Percentiles rank a stretch among this genome's conserved stretches.
phyloP scores from a whole-genome alignment of 2,113 vertebrate genomes.

The Oryctolagus cuniculus region mOryCun1.1 NC_091435.1:2673501-2674000 shows the following conservation, averaged over 20 bases:
- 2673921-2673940: too few species aligned
- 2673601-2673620: background rate
- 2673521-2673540: too few species aligned
- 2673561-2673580: too few species aligned
- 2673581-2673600: background rate
- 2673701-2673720: background rate
- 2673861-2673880: background rate
- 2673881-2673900: rapidly evolving
- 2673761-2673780: background rate
- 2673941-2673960: too few species aligned
- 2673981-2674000: background rate
- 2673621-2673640: rapidly evolving
- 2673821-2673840: too few species aligned
- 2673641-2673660: too few species aligned
- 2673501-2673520: too few species aligned
- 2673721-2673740: too few species aligned
- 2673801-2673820: too few species aligned
- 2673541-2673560: too few species aligned
- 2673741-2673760: too few species aligned
- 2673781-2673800: background rate
- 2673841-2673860: background rate
- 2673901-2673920: too few species aligned
- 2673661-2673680: background rate
- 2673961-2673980: background rate
- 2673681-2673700: background rate